Evolutionary conservation across 2,888 invertebrate genomes (phyloP).

Genomic region (Hemicrepidius hirtus): DNA sequence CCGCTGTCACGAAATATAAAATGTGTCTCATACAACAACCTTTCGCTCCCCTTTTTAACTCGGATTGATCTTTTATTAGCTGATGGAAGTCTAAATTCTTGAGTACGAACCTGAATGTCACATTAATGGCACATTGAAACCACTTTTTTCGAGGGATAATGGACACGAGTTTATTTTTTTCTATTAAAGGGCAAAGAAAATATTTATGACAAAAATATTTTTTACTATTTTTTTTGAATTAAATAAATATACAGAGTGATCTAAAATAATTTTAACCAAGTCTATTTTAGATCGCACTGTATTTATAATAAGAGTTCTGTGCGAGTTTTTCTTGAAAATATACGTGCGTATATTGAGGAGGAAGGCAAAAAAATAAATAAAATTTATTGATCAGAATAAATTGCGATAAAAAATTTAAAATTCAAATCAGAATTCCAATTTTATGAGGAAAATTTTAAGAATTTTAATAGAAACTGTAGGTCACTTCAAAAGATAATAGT

Average conservation of each 20-base stretch:
- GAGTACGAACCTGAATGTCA: neutral
- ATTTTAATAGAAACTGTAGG: conserved; percentile 22
- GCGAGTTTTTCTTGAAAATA: too few relatives aligned
- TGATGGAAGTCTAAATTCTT: conserved; percentile 5
- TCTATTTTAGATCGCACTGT: too few relatives aligned
- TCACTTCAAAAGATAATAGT: conserved; percentile 1
- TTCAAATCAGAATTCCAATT: neutral
- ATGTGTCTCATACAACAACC: neutral
- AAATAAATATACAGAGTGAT: too few relatives aligned
- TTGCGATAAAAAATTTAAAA: neutral
- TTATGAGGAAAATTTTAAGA: neutral
- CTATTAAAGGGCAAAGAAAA: too few relatives aligned
- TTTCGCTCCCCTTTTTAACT: conserved; percentile 15
- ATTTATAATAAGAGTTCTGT: too few relatives aligned
- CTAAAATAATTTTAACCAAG: too few relatives aligned
- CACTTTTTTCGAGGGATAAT: too few relatives aligned
- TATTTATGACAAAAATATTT: too few relatives aligned
- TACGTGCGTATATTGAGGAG: too few relatives aligned
- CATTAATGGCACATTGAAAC: too few relatives aligned
- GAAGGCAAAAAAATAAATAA: neutral
- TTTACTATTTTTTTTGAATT: too few relatives aligned
- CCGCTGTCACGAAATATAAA: conserved; percentile 11
- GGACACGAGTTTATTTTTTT: too few relatives aligned
- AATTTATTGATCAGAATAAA: neutral
- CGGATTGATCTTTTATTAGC: neutral